Percentiles rank a stretch among this genome's conserved stretches.
These are phyloP conservation scores for Drosophila oshimai DNA, from an alignment of 1,140 invertebrate species.

Conservation along the genomic window DNA sequence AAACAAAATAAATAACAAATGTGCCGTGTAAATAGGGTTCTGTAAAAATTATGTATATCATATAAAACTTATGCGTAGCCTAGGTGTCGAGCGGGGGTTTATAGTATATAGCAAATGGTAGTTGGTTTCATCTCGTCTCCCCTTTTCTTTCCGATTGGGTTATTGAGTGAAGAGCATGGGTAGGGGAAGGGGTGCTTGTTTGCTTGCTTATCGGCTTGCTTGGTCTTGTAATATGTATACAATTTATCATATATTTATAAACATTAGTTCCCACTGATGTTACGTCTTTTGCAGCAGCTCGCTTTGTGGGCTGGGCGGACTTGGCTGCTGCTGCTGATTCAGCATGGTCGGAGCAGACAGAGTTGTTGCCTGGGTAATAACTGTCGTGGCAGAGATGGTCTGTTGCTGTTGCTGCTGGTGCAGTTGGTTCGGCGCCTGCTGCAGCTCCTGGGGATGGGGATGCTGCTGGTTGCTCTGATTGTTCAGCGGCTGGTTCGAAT, in stretches of 20 bases:
- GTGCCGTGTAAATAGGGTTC: constrained; percentile 55
- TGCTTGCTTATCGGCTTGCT: constrained; percentile 65
- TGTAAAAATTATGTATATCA: constrained; percentile 53
- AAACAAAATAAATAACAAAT: constrained; percentile 75
- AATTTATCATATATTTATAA: constrained; percentile 83
- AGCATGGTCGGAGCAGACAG: constrained; percentile 78
- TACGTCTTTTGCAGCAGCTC: constrained; percentile 82
- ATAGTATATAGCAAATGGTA: constrained; percentile 43
- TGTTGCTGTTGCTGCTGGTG: constrained; percentile 68
- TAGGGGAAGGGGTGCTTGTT: constrained; percentile 28
- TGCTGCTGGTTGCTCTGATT: constrained; percentile 78
- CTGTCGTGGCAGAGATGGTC: constrained; percentile 82
- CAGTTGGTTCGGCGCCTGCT: constrained; percentile 53
- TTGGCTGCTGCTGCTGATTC: constrained; percentile 63
- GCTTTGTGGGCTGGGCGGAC: constrained; percentile 81
- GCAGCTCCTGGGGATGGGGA: constrained; percentile 58
- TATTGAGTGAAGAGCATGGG: constrained; percentile 7
- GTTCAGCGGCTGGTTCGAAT: constrained; percentile 92
- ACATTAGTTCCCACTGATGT: constrained; percentile 83
- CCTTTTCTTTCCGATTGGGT: neutral
- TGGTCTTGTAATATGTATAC: constrained; percentile 78
- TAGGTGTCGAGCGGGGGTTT: constrained; percentile 50
- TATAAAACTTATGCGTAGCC: constrained; percentile 49
- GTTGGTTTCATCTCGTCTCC: constrained; percentile 13
- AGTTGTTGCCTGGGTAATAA: constrained; percentile 80